phyloP scores from a whole-genome alignment of 2,888 invertebrate genomes.

The Arenicola marina region DNA sequence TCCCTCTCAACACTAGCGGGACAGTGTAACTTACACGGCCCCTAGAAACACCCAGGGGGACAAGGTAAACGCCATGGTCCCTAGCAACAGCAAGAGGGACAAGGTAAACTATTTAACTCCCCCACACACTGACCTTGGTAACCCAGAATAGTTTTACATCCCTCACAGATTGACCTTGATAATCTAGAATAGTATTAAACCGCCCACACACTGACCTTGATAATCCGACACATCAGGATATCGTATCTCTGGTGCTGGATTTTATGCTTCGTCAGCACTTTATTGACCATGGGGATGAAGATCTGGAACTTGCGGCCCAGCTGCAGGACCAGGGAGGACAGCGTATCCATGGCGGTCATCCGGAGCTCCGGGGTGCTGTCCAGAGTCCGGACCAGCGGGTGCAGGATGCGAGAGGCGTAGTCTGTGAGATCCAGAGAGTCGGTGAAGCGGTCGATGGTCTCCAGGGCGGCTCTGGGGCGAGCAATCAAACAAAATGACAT shows the following conservation, averaged over 20 bases:
- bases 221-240: constrained; percentile 66
- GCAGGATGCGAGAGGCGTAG: constrained; percentile 89
- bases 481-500: background rate
- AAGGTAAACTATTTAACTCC: too few relatives aligned
- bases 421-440: constrained; percentile 90
- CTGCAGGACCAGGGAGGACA: constrained; percentile 85
- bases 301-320: constrained; percentile 88
- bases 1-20: too few relatives aligned
- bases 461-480: constrained; percentile 62
- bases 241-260: constrained; percentile 76
- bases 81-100: too few relatives aligned
- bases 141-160: too few relatives aligned
- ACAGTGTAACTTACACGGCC: too few relatives aligned
- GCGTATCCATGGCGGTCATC: constrained; percentile 82
- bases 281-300: constrained; percentile 89
- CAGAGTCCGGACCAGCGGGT: constrained; percentile 86
- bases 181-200: too few relatives aligned
- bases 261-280: constrained; percentile 65
- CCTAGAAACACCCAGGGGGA: too few relatives aligned
- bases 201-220: constrained; percentile 45
- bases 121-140: too few relatives aligned
- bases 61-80: too few relatives aligned
- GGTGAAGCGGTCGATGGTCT: constrained; percentile 86
- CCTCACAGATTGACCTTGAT: too few relatives aligned
- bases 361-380: constrained; percentile 75